phyloP scores from a whole-genome alignment of 2,888 invertebrate genomes.

The Ellobium chinense region DNA sequence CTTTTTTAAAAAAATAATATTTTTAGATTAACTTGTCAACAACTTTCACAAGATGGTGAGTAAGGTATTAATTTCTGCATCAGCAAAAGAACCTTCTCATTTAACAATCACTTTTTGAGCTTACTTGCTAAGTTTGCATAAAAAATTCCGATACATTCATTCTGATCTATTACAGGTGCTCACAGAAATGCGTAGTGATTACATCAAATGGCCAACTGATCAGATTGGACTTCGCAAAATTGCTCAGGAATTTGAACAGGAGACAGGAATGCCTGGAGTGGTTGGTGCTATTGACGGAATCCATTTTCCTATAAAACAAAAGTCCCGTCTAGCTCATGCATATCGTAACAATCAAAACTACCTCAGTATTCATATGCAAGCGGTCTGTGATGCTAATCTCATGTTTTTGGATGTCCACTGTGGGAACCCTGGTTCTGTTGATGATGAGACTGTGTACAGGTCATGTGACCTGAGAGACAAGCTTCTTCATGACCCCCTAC shows the following conservation, averaged over 20 bases:
- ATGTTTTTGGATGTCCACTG: conserved; percentile 47
- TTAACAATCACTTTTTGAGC: no score
- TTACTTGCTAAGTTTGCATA: no score
- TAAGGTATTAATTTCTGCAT: no score
- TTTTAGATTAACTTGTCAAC: no score
- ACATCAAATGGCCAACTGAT: conserved; percentile 47
- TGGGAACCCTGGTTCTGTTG: conserved; percentile 47
- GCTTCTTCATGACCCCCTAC: conserved; percentile 44
- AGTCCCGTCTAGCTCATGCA: conserved; percentile 45
- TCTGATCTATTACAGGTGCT: conserved; percentile 40
- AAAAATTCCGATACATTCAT: no score
- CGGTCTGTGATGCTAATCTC: conserved; percentile 47
- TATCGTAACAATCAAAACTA: conserved; percentile 44
- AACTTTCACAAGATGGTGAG: no score
- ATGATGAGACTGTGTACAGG: conserved; percentile 47
- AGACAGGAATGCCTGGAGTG: conserved; percentile 46
- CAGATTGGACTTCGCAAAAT: conserved; percentile 44
- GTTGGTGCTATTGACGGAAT: conserved; percentile 46
- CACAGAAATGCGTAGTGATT: conserved; percentile 47
- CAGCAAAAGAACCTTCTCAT: no score
- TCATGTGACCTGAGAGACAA: conserved; percentile 47
- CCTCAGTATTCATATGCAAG: conserved; percentile 49
- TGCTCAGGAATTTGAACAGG: conserved; percentile 46
- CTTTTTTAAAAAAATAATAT: no score
- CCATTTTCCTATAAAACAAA: conserved; percentile 47